phyloP scores from a whole-genome alignment of 2,888 invertebrate species.

The Hirtodrosophila trivittata region DNA sequence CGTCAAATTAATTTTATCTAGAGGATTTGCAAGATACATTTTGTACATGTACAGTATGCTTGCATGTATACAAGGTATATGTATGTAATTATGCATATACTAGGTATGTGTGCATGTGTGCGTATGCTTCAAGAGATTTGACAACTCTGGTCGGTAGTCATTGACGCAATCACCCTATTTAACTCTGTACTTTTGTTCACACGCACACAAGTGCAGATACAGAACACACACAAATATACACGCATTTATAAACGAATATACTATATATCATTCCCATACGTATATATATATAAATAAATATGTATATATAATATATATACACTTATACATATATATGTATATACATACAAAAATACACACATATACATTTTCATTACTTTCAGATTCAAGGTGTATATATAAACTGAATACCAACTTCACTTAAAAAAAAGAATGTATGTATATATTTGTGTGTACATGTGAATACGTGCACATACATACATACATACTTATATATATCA shows the following conservation, averaged over 20 bases:
- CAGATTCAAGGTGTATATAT: too few species aligned
- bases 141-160: constrained; percentile 69
- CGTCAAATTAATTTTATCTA: too few species aligned
- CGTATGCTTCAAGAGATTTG: constrained; percentile 44
- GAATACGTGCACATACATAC: constrained; percentile 4
- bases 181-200: constrained; percentile 54
- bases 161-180: constrained; percentile 78
- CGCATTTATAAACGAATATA: constrained; percentile 7
- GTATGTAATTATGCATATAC: constrained; percentile 2
- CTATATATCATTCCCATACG: background rate
- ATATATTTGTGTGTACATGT: background rate
- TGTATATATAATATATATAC: constrained; percentile 5
- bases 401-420: too few species aligned
- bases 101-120: constrained; percentile 11
- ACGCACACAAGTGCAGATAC: constrained; percentile 25
- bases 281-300: constrained; percentile 15
- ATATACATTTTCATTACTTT: too few species aligned
- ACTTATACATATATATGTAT: background rate
- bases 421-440: too few species aligned
- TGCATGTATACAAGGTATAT: too few species aligned
- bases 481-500: too few species aligned
- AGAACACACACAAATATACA: constrained; percentile 16
- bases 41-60: too few species aligned
- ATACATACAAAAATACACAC: constrained; percentile 7
- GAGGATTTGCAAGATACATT: too few species aligned